Evolutionary conservation across 2,113 vertebrate genomes (phyloP).

Genomic region (Cavia aperea): DNA sequence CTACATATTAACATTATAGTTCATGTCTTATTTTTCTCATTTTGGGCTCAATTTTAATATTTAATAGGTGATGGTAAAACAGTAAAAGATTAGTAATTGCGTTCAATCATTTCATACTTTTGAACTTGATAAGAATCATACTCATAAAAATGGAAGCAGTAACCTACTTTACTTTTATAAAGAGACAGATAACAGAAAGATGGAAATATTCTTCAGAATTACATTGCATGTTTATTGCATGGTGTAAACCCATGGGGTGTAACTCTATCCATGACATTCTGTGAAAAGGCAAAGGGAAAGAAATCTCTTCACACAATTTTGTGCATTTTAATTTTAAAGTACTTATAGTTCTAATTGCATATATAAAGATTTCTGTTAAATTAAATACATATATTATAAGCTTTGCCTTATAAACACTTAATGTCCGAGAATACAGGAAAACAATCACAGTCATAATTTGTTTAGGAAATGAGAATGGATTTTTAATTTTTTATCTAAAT

Average conservation of each 20-base stretch:
- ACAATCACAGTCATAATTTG: neutral
- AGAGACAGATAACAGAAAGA: neutral
- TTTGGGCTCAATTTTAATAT: conserved; percentile 21
- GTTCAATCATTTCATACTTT: conserved; percentile 48
- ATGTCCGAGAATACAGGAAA: neutral
- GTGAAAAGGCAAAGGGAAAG: neutral
- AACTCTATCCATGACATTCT: conserved; percentile 17
- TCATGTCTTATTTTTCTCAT: neutral
- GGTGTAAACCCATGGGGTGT: neutral
- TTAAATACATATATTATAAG: conserved; percentile 17
- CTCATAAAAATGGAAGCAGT: conserved; percentile 22
- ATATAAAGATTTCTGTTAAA: conserved; percentile 20
- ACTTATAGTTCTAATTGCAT: neutral
- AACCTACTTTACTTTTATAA: conserved; percentile 24
- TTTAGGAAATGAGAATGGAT: neutral
- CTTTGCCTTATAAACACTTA: conserved; percentile 20
- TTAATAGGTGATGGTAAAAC: conserved; percentile 28
- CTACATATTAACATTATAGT: neutral
- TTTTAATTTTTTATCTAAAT: conserved; percentile 10
- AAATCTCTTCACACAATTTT: neutral
- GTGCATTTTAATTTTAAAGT: conserved; percentile 17
- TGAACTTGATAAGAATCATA: conserved; percentile 26
- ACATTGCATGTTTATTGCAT: neutral
- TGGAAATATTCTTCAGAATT: neutral
- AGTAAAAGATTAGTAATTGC: conserved; percentile 33